These are phyloP conservation scores for Drosophila sp. DNA, from an alignment of 1,140 invertebrate genomes.

Conservation along the genomic window DNA sequence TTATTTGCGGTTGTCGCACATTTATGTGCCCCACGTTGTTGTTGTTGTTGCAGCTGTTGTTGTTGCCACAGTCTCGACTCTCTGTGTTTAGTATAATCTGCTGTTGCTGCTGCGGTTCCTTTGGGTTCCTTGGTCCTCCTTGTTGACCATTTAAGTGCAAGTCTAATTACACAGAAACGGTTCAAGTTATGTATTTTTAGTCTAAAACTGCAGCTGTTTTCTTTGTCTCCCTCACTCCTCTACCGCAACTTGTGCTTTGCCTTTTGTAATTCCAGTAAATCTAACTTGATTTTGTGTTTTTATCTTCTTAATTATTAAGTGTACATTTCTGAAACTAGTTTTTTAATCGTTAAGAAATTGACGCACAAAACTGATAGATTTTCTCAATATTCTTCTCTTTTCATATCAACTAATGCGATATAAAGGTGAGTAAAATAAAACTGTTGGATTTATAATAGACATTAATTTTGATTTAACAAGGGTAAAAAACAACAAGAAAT, in stretches of 20 bases:
- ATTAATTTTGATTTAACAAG: no score
- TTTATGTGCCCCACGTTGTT: conserved; percentile 54
- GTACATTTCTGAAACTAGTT: conserved; percentile 5
- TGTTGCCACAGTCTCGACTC: conserved; percentile 42
- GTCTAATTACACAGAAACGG: conserved; percentile 76
- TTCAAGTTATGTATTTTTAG: conserved; percentile 57
- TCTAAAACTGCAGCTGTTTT: conserved; percentile 8
- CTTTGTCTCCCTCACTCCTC: neutral
- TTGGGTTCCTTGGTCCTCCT: conserved; percentile 55
- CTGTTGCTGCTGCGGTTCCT: conserved; percentile 19
- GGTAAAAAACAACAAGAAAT: no score
- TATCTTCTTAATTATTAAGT: conserved; percentile 7
- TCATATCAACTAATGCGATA: conserved; percentile 7
- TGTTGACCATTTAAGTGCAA: conserved; percentile 78
- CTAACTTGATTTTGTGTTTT: neutral
- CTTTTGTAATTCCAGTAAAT: neutral
- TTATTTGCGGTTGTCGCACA: conserved; percentile 81
- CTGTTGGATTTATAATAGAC: neutral
- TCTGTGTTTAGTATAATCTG: conserved; percentile 72
- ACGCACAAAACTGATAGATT: conserved; percentile 22
- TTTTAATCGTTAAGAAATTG: neutral
- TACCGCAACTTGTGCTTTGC: neutral
- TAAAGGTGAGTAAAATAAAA: conserved; percentile 25
- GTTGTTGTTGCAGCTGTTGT: conserved; percentile 43
- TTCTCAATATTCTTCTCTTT: conserved; percentile 23